A percentile compares a stretch with the other conserved stretches of the same genome.
phyloP scores from a whole-genome alignment of 92 coral and sea anemone genomes.

The Muricea muricata region DNA sequence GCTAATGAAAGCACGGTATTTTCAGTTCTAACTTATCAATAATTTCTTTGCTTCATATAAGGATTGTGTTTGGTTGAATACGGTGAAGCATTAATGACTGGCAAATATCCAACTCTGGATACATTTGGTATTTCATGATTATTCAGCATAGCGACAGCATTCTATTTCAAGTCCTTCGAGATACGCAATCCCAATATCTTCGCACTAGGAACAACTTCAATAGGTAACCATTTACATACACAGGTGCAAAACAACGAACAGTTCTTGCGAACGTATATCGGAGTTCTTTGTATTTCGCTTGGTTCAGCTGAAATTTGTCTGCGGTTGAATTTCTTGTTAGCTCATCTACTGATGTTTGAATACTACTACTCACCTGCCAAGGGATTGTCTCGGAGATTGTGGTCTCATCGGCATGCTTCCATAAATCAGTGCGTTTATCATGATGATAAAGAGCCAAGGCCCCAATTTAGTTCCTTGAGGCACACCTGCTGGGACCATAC shows the following conservation, averaged over 20 bases:
- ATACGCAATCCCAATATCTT: background rate
- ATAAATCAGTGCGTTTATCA: background rate
- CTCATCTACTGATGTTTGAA: background rate
- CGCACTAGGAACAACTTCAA: background rate
- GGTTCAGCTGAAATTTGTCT: background rate
- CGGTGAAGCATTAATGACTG: too few relatives aligned
- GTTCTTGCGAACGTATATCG: background rate
- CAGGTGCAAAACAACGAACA: background rate
- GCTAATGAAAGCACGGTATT: too few relatives aligned
- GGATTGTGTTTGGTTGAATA: too few relatives aligned
- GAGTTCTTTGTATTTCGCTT: background rate
- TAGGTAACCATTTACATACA: background rate
- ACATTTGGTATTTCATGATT: too few relatives aligned
- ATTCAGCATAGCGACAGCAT: too few relatives aligned
- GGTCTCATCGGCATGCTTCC: background rate
- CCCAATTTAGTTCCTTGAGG: constrained; percentile 9
- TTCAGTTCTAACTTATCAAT: too few relatives aligned
- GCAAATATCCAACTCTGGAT: too few relatives aligned
- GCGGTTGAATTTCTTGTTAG: background rate
- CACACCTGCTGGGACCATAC: background rate
- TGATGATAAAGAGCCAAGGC: background rate
- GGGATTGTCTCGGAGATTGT: background rate
- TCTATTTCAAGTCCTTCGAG: background rate
- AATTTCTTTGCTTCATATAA: too few relatives aligned
- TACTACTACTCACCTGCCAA: background rate